These are phyloP conservation scores for Cephus nigrinus DNA, from an alignment of 2,888 invertebrate species.

Conservation along the genomic window DNA sequence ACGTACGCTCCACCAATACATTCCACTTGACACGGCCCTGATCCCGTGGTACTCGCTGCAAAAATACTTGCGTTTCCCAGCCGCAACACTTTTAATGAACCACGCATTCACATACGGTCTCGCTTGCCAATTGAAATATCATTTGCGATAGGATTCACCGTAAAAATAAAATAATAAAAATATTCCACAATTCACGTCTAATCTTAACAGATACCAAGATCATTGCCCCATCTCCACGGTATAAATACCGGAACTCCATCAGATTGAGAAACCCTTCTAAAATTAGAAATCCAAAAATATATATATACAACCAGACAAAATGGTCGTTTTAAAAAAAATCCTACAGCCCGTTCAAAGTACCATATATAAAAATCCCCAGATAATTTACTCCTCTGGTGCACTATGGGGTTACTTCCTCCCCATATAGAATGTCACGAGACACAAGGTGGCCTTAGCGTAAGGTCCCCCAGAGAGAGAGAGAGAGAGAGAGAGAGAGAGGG, in stretches of 20 bases:
- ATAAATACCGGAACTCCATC: background rate
- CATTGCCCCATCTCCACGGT: background rate
- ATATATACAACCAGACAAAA: background rate
- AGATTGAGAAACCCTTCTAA: background rate
- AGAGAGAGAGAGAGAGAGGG: too few species aligned
- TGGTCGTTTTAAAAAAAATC: background rate
- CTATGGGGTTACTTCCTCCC: background rate
- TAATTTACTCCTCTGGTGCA: background rate
- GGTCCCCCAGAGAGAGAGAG: constrained; percentile 15
- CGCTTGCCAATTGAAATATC: background rate
- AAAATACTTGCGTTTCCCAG: constrained; percentile 24
- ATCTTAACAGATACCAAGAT: background rate
- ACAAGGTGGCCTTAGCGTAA: background rate
- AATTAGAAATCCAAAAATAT: too few species aligned
- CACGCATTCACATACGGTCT: background rate
- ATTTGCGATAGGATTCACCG: background rate
- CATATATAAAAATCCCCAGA: background rate
- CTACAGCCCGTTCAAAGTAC: background rate
- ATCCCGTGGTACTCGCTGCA: constrained; percentile 27
- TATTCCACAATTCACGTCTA: background rate
- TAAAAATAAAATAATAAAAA: background rate
- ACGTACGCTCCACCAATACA: constrained; percentile 22
- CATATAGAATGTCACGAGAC: background rate
- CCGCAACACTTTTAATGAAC: background rate
- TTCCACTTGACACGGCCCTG: constrained; percentile 34